These are phyloP conservation scores for Neodiprion lecontei DNA, from an alignment of 1,140 invertebrate species.

Conservation along the genomic window DNA sequence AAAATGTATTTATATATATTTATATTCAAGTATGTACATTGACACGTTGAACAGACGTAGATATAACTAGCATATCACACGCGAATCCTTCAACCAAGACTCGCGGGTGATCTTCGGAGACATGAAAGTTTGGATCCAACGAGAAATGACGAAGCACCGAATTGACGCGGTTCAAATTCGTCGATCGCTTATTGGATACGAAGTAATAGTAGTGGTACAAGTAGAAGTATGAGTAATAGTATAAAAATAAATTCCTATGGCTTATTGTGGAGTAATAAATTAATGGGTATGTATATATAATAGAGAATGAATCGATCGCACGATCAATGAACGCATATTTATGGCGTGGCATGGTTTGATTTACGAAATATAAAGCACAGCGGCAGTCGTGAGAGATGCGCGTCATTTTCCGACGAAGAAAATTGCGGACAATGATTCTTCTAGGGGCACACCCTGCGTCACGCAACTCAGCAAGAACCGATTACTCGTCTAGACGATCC, in stretches of 20 bases:
- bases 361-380: background rate
- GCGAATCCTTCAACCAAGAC: constrained; percentile 32
- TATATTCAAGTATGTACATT: constrained; percentile 51
- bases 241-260: constrained; percentile 44
- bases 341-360: constrained; percentile 1
- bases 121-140: constrained; percentile 42
- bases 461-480: too few relatives aligned
- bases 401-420: too few relatives aligned
- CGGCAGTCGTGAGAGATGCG: too few relatives aligned
- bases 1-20: constrained; percentile 38
- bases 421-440: too few relatives aligned
- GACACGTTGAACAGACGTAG: constrained; percentile 8
- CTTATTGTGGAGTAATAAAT: background rate
- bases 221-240: constrained; percentile 32
- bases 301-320: background rate
- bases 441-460: too few relatives aligned
- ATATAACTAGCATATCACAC: constrained; percentile 17
- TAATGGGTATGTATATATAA: background rate
- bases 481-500: too few relatives aligned
- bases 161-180: background rate
- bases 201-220: constrained; percentile 20
- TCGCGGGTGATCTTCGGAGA: constrained; percentile 9
- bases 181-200: constrained; percentile 41
- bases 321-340: constrained; percentile 1
- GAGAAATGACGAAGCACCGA: constrained; percentile 30